Evolutionary conservation across 64 coral and sea anemone species (phyloP).

Genomic region (Cladopsammia gracilis): DNA sequence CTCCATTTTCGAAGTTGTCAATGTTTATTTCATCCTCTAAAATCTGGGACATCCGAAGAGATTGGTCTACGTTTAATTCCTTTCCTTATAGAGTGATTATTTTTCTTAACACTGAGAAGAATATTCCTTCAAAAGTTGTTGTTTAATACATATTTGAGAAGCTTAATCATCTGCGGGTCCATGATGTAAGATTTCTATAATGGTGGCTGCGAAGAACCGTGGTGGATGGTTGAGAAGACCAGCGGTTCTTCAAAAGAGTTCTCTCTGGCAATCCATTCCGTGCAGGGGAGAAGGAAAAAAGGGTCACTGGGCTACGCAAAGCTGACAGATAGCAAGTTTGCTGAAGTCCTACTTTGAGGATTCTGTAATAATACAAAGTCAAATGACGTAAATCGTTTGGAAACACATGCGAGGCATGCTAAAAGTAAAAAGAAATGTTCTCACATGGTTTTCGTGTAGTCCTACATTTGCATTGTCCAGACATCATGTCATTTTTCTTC

Average conservation of each 20-base stretch:
- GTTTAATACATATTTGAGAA: not conserved
- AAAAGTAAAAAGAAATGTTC: no score
- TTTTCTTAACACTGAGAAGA: not conserved
- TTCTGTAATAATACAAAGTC: no score
- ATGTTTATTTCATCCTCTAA: no score
- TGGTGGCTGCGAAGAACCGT: not conserved
- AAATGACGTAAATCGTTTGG: no score
- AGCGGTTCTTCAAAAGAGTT: not conserved
- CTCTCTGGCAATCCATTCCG: not conserved
- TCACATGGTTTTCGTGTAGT: no score
- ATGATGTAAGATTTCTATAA: not conserved
- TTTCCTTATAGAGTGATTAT: not conserved
- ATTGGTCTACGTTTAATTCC: no score
- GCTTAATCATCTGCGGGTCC: not conserved
- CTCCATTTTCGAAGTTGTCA: no score
- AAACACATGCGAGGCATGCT: no score
- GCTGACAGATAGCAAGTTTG: constrained; percentile 36
- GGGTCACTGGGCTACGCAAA: not conserved
- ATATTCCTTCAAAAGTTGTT: not conserved
- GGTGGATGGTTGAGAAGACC: not conserved
- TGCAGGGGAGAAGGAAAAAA: not conserved
- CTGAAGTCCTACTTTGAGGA: no score
- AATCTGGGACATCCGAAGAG: no score
- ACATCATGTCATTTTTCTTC: no score
- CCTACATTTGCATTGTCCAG: no score